phyloP scores from a whole-genome alignment of 2,113 vertebrate genomes.

The Lycaon pictus region DNA sequence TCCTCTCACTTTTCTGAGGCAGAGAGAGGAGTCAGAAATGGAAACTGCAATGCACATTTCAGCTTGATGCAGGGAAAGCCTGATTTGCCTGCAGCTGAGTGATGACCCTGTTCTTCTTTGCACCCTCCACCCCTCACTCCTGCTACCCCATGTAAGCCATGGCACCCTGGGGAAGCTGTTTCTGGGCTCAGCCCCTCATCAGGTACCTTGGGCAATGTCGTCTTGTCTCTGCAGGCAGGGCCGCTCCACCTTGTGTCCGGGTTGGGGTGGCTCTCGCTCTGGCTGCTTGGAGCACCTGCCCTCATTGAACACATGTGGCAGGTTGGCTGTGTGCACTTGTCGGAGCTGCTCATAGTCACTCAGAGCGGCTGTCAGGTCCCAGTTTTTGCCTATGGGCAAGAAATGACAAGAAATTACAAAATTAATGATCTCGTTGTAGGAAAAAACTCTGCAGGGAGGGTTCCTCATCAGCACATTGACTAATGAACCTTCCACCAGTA shows the following conservation, averaged over 20 bases:
- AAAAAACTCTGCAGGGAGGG: not conserved
- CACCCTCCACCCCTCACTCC: not conserved
- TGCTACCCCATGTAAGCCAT: not conserved
- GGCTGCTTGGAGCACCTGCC: conserved; percentile 92
- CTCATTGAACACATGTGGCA: conserved; percentile 97
- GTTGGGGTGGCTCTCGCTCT: conserved; percentile 90
- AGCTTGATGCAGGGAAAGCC: not conserved
- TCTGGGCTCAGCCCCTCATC: rapidly evolving
- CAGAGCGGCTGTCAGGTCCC: conserved; percentile 97
- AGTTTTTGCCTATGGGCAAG: conserved; percentile 94
- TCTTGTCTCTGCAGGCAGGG: conserved; percentile 94
- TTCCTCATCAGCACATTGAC: not conserved
- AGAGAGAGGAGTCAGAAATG: rapidly evolving
- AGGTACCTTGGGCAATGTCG: conserved; percentile 92
- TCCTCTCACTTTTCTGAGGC: not conserved
- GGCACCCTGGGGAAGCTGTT: rapidly evolving
- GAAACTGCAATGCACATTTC: not conserved
- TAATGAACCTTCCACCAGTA: not conserved
- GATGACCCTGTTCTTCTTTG: not conserved
- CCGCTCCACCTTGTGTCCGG: conserved; percentile 89
- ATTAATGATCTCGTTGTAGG: not conserved
- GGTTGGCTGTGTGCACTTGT: conserved; percentile 96
- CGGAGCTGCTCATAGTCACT: conserved; percentile 98
- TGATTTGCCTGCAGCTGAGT: not conserved
- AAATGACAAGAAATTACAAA: not conserved